Percentiles rank a stretch among this genome's conserved stretches.
Evolutionary conservation across 37 sponge, comb jelly and placozoan species (phyloP).

Genomic region (Dysidea cf. avara): DNA sequence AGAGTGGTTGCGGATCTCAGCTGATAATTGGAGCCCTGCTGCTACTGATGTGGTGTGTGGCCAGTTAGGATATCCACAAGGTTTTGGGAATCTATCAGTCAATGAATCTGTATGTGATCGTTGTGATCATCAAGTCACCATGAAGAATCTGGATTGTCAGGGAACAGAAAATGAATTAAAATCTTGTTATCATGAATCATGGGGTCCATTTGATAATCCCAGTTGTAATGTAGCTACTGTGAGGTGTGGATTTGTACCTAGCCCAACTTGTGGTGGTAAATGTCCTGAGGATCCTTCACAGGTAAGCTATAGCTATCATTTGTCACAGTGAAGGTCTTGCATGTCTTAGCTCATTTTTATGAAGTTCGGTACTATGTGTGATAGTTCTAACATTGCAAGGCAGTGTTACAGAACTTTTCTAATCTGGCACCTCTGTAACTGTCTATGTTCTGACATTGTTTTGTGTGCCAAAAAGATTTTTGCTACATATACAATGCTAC

Average conservation of each 20-base stretch:
- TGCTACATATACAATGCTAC: no score
- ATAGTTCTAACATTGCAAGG: no score
- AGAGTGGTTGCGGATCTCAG: no score
- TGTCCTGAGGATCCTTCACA: neutral
- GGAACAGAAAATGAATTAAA: slow-evolving; percentile 39
- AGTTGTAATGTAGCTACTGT: slow-evolving; percentile 52
- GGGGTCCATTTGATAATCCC: slow-evolving; percentile 13
- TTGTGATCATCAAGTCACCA: no score
- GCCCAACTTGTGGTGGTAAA: no score
- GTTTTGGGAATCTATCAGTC: neutral
- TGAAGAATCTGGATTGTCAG: slow-evolving; percentile 34
- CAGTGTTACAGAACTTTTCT: no score
- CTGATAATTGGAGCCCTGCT: neutral
- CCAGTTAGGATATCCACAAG: slow-evolving; percentile 1
- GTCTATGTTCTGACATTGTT: no score
- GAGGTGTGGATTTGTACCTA: slow-evolving; percentile 54
- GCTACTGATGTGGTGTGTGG: slow-evolving; percentile 11
- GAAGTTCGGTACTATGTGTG: no score
- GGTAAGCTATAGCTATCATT: neutral
- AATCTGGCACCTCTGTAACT: no score
- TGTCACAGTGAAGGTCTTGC: neutral
- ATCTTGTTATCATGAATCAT: slow-evolving; percentile 38
- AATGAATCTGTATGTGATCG: neutral
- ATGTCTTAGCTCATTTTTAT: neutral
- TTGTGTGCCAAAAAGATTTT: no score